Percentiles rank a stretch among this genome's conserved stretches.
These are phyloP conservation scores for Echinops telfairi DNA, from an alignment of 2,113 vertebrate genomes.

Conservation along the genomic window DNA sequence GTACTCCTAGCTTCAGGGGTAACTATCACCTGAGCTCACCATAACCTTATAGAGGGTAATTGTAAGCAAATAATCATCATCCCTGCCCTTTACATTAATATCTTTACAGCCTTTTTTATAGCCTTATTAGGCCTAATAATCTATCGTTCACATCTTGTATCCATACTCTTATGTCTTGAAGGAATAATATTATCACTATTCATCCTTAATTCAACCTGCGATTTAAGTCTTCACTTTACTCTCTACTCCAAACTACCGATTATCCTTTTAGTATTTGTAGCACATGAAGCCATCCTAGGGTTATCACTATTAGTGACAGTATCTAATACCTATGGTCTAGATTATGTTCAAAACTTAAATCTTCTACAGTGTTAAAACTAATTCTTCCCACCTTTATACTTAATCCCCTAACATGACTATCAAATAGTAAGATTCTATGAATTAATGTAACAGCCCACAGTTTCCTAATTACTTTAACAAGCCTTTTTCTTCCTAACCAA, in stretches of 20 bases:
- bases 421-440: conserved; percentile 22
- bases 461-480: not conserved
- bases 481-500: not conserved
- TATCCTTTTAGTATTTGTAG: not conserved
- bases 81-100: not conserved
- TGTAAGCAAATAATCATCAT: not conserved
- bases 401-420: conserved; percentile 10
- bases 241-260: not conserved
- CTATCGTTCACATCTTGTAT: not conserved
- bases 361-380: conserved; percentile 78
- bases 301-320: not conserved
- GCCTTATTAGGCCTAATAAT: not conserved
- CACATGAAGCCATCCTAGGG: not conserved
- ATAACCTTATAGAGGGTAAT: no score
- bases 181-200: not conserved
- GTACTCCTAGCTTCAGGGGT: no score
- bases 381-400: conserved; percentile 51
- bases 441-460: not conserved
- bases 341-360: conserved; percentile 60
- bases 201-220: not conserved
- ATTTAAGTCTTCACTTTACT: not conserved
- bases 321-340: conserved; percentile 20
- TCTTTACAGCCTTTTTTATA: not conserved
- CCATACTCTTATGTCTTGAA: not conserved
- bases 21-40: no score